Conservation (phyloP, 2,888 invertebrate species). For the Drosophila robusta region DNA sequence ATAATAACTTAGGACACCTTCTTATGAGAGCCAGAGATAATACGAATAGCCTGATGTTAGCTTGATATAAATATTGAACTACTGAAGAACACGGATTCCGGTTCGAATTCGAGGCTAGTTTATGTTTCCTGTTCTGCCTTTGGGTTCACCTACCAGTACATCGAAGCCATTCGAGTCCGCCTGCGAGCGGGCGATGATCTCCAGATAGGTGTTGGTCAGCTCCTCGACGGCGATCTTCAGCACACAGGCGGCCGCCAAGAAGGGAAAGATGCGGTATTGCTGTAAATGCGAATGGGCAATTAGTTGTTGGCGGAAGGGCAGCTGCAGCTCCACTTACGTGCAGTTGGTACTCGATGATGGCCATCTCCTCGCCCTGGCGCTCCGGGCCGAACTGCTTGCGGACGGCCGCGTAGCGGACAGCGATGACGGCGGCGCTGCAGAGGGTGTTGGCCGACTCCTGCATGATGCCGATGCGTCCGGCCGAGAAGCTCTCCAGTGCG, state of each 20-base stretch:
- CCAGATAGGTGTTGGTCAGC: slow-evolving; percentile 88
- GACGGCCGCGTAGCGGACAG: slow-evolving; percentile 91
- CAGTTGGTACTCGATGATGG: slow-evolving; percentile 93
- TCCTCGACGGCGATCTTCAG: slow-evolving; percentile 88
- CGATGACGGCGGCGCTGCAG: slow-evolving; percentile 89
- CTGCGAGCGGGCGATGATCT: slow-evolving; percentile 89
- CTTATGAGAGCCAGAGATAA: too few species aligned
- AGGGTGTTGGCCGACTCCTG: slow-evolving; percentile 86
- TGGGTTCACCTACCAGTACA: slow-evolving; percentile 75
- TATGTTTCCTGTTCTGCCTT: too few species aligned
- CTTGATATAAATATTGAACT: too few species aligned
- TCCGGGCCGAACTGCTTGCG: slow-evolving; percentile 92
- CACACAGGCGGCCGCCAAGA: slow-evolving; percentile 88
- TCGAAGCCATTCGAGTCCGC: slow-evolving; percentile 84
- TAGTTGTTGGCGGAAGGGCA: not conserved
- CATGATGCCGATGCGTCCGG: slow-evolving; percentile 92
- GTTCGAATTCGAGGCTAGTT: too few species aligned
- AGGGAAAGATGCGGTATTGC: slow-evolving; percentile 91
- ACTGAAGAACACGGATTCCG: too few species aligned
- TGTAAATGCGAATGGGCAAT: slow-evolving; percentile 75
- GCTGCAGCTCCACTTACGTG: slow-evolving; percentile 86
- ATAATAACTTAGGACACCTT: too few species aligned
- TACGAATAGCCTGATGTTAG: too few species aligned
- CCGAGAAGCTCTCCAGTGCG: slow-evolving; percentile 93
- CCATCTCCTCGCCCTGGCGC: slow-evolving; percentile 87